Evolutionary conservation across 2,113 vertebrate genomes (phyloP).

Genomic region (Mus spicilegus): DNA sequence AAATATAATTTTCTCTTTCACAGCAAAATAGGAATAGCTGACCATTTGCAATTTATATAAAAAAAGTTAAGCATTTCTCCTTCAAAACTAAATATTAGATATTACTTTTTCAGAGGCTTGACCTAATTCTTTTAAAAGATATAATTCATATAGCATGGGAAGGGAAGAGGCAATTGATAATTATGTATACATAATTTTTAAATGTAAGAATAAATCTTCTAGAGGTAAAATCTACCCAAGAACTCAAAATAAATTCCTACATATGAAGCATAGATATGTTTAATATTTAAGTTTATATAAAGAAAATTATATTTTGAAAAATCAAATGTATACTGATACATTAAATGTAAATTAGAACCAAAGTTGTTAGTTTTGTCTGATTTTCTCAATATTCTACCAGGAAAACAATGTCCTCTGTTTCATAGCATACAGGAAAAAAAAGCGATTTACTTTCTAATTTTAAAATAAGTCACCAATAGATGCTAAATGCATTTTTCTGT

Average conservation of each 20-base stretch:
- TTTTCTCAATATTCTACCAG: not conserved
- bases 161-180: not conserved
- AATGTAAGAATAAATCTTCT: not conserved
- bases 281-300: not conserved
- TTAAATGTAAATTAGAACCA: slow-evolving; percentile 36
- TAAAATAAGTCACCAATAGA: slow-evolving; percentile 56
- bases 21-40: not conserved
- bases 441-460: slow-evolving; percentile 47
- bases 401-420: not conserved
- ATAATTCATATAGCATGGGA: not conserved
- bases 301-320: slow-evolving; percentile 6
- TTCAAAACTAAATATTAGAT: not conserved
- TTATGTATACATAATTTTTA: not conserved
- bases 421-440: not conserved
- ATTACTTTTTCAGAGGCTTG: not conserved
- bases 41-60: not conserved
- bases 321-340: not conserved
- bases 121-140: not conserved
- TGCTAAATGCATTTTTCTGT: slow-evolving; percentile 51
- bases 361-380: not conserved
- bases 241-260: not conserved
- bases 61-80: not conserved
- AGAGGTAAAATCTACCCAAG: slow-evolving; percentile 1
- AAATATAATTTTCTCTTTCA: not conserved
- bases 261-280: not conserved